These are phyloP conservation scores for Clamator glandarius DNA, from an alignment of 2,797 vertebrate genomes.

Conservation along the genomic window DNA sequence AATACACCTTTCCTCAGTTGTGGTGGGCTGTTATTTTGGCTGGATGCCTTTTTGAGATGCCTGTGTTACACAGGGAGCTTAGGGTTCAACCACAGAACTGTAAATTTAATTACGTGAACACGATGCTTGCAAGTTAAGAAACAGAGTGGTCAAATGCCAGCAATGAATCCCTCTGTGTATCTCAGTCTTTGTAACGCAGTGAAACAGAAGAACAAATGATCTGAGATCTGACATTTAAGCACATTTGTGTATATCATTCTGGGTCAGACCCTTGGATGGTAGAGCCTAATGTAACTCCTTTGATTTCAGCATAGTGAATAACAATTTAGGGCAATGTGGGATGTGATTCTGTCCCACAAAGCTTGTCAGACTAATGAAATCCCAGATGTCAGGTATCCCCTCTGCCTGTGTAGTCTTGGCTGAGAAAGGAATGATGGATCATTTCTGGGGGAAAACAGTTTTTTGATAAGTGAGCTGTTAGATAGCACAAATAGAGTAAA, in stretches of 20 bases:
- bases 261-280: background rate
- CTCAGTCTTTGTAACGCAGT: background rate
- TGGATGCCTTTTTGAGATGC: background rate
- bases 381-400: background rate
- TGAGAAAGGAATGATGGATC: background rate
- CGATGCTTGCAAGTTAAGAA: background rate
- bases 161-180: background rate
- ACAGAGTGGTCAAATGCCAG: background rate
- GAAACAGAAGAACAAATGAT: background rate
- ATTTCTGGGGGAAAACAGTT: background rate
- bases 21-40: background rate
- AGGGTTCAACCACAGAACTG: background rate
- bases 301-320: background rate
- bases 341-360: background rate
- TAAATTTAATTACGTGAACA: background rate
- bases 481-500: background rate
- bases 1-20: background rate
- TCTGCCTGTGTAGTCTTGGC: rapidly evolving
- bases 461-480: background rate
- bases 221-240: background rate
- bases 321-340: background rate
- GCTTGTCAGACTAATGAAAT: background rate
- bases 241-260: background rate
- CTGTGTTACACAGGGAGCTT: background rate
- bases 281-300: background rate